These are phyloP conservation scores for Griposia aprilina DNA, from an alignment of 2,888 invertebrate species.

Conservation along the genomic window DNA sequence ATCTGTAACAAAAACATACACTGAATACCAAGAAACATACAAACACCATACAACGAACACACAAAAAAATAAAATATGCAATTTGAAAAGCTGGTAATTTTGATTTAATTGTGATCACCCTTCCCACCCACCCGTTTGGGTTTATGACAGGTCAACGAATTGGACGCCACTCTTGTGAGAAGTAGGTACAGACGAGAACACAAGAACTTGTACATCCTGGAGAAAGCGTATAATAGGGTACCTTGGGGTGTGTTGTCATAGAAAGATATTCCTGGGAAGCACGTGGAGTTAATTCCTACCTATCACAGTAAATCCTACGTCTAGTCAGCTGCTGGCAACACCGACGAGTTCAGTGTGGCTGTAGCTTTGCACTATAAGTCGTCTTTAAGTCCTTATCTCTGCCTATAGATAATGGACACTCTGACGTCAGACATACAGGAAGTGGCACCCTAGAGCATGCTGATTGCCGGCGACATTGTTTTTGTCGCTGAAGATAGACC, in stretches of 20 bases:
- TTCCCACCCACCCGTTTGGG: not conserved
- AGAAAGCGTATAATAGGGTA: not conserved
- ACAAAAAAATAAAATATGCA: slow-evolving; percentile 2
- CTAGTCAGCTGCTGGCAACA: not conserved
- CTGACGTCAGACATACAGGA: not conserved
- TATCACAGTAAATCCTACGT: not conserved
- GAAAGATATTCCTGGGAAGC: not conserved
- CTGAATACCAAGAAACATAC: too few species aligned
- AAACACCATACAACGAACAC: too few species aligned
- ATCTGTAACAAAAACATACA: slow-evolving; percentile 83
- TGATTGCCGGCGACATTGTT: not conserved
- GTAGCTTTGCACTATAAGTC: not conserved
- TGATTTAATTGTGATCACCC: not conserved
- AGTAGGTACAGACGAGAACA: not conserved
- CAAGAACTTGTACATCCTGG: not conserved
- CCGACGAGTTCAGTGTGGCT: not conserved
- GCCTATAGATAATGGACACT: not conserved
- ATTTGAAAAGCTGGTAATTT: not conserved
- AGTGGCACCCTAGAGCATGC: not conserved
- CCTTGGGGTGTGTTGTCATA: not conserved
- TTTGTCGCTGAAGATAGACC: not conserved
- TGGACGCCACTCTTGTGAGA: not conserved
- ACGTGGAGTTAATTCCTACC: too few species aligned
- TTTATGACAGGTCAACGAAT: not conserved
- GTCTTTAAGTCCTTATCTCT: not conserved